Base-by-base conservation (phyloP, 2,113 vertebrate genomes). In the Serilophus lunatus region DNA sequence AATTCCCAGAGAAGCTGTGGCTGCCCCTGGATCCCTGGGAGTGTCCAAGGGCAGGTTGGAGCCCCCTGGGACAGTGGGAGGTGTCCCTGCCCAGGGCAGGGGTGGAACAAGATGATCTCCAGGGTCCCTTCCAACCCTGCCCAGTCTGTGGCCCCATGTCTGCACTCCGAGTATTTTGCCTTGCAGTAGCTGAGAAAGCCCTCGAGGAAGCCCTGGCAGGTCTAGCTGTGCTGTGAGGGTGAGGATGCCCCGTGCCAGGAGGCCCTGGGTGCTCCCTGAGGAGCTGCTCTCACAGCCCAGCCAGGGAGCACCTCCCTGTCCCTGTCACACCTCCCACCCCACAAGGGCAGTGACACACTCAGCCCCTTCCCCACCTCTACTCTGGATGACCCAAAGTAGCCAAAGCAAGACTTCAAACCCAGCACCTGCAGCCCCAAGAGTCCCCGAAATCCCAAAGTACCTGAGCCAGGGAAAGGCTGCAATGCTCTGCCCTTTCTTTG, bases 261-360 rank as follows among this genome's bases (percentile, higher is more conserved):
- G 50, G n/a, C n/a, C n/a, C 64, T 59, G 19, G 20, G 13, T 31
- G n/a, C 47, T 51, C 28, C 17, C 42, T 15, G 18, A 79, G 56
- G 38, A 75, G 36, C 68, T 49, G 61, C 17, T 68, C 44, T 13
- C 3, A 2, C 18, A 61, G 22, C 47, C 31, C 29, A 50, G 15
- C 1, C 0, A 36, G 26, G 28, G 40, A 42, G 14, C 40, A 42
- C 40, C n/a, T n/a, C n/a, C n/a, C n/a, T n/a, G n/a, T n/a, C n/a
- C n/a, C n/a, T n/a, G n/a, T n/a, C n/a, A n/a, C n/a, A n/a, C n/a
- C n/a, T n/a, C n/a, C n/a, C n/a, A n/a, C n/a, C n/a, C n/a, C n/a
- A n/a, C n/a, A n/a, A n/a, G n/a, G n/a, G 81, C 66, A 78, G 79
- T n/a, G 51, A 38, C 35, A 51, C 19, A 2, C 13, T 11, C 22